These are phyloP conservation scores for Zoanthus solanderi DNA, from an alignment of 92 coral and sea anemone species.

Conservation along the genomic window DNA sequence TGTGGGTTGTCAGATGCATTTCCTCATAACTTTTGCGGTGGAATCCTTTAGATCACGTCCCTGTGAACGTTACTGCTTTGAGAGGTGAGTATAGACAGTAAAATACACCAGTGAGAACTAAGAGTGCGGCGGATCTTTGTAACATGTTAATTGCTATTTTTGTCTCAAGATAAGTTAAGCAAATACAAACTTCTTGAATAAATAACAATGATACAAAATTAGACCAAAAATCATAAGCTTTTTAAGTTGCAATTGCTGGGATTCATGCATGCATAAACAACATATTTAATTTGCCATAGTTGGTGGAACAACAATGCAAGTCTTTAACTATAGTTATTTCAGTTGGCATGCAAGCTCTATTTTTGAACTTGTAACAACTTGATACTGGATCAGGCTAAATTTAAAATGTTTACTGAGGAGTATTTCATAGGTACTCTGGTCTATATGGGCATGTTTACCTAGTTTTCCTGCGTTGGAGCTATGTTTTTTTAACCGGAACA, in stretches of 20 bases:
- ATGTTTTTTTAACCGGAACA: not conserved
- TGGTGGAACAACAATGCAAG: not conserved
- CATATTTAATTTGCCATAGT: not conserved
- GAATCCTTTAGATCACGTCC: constrained; percentile 11
- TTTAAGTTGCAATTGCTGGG: not conserved
- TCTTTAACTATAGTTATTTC: not conserved
- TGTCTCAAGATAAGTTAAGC: not conserved
- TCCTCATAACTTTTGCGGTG: constrained; percentile 27
- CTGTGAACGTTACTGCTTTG: not conserved
- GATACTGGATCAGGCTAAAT: not conserved
- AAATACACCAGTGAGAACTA: not conserved
- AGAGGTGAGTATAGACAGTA: not conserved
- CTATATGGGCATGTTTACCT: constrained; percentile 1
- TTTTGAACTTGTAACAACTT: constrained; percentile 17
- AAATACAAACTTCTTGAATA: not conserved
- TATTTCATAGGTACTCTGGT: not conserved
- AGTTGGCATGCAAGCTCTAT: not conserved
- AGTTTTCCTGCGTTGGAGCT: not conserved
- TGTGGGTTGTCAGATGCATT: constrained; percentile 3
- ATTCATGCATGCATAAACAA: not conserved
- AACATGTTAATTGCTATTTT: not conserved
- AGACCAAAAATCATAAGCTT: not conserved
- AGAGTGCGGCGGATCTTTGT: not conserved
- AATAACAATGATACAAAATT: not conserved
- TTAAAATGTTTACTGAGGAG: not conserved